Evolutionary conservation across 2,113 vertebrate species (phyloP).

Genomic region (human (Homo sapiens)): GRCh38 chr13:79514501-79515000

Average conservation of each 20-base stretch:
- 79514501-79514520: neutral
- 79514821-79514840: neutral
- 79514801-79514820: neutral
- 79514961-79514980: neutral
- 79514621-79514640: neutral
- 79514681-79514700: neutral
- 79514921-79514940: neutral
- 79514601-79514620: neutral
- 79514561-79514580: neutral
- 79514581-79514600: constrained; percentile 18
- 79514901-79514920: constrained; percentile 3
- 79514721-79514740: neutral
- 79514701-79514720: neutral
- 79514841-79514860: neutral
- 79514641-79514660: neutral
- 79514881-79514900: neutral
- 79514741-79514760: neutral
- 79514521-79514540: neutral
- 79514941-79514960: neutral
- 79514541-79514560: neutral
- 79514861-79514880: neutral
- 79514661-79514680: neutral
- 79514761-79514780: neutral
- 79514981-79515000: neutral
- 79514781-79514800: neutral